Evolutionary conservation across 2,888 invertebrate species (phyloP).

Genomic region (Dasysyrphus tricinctus): DNA sequence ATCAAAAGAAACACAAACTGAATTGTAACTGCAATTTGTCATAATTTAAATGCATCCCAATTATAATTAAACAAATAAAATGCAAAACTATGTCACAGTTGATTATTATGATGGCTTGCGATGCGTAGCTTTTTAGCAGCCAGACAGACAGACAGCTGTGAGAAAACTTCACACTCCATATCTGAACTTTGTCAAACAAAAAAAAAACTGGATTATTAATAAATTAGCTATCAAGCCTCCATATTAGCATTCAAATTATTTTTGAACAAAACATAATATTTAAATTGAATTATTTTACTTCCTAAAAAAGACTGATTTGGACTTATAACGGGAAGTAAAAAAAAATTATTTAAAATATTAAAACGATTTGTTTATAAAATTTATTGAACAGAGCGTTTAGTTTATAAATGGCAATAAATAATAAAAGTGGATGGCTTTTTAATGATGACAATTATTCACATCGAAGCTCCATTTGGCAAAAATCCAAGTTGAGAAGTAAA

Average conservation of each 20-base stretch:
- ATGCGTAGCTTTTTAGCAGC: background rate
- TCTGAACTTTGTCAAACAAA: slow-evolving; percentile 22
- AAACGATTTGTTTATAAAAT: background rate
- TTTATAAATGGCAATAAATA: background rate
- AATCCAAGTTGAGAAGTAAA: slow-evolving; percentile 62
- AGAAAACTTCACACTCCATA: background rate
- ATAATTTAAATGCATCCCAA: slow-evolving; percentile 38
- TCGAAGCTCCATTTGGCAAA: background rate
- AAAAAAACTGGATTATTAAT: background rate
- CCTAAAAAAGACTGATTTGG: slow-evolving; percentile 13
- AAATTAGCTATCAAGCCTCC: background rate
- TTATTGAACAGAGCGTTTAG: background rate
- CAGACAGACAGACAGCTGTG: slow-evolving; percentile 5
- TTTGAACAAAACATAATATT: background rate
- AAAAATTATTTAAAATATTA: background rate
- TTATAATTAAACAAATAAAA: slow-evolving; percentile 43
- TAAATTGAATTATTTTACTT: background rate
- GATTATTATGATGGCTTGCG: slow-evolving; percentile 52
- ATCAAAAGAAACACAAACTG: background rate
- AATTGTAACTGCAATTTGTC: slow-evolving; percentile 47
- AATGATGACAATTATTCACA: background rate
- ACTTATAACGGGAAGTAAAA: background rate
- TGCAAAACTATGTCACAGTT: slow-evolving; percentile 64
- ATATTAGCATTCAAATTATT: slow-evolving; percentile 9
- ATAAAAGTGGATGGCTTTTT: background rate